Evolutionary conservation across 2,888 invertebrate genomes (phyloP), one percentile per base, ranked within the genome.

Genomic region (Oxystoma pomonae): DNA sequence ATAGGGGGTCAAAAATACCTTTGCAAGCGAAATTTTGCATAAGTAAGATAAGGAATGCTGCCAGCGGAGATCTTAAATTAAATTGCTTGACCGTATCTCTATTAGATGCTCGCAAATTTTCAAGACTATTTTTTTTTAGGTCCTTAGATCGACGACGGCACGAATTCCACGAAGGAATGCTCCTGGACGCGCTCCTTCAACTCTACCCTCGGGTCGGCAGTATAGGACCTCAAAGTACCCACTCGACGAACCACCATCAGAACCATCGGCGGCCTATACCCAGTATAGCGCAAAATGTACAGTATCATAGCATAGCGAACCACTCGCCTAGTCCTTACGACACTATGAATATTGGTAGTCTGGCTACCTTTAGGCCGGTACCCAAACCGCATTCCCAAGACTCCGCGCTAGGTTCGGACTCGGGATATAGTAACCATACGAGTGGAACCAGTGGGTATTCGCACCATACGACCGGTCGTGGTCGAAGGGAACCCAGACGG

Each of bases 401-500:
- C 73, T 91, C 90, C 2, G 91, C 91, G 2, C 89, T 92, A 70
- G 92, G 92, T 22, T 92, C 92, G 7, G 92, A 92, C 80, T 92
- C 92, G 56, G 92, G 92, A 9, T 92, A 92, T 80, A 92, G 92
- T 78, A 91, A 92, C 79, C 89, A 90, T 74, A 90, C 90, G 2
- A 87, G 87, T 67, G 88, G 88, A 1, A 80, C 80, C n/a, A 67
- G 67, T 59, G 78, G 77, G n/a, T 35, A 35, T 35, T 35, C 35
- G 35, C 35, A 35, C 12, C 35, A 35, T 3, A 70, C 79, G 52
- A 76, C 77, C 16, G 78, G 76, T 66, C 67, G 80, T 52, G 78
- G 79, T 0, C 68, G 80, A 20, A 67, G 79, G 20, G 78, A 79
- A 65, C 77, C 76, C n/a, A 72, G 80, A 57, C 71, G 81, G 63